Evolutionary conservation across 2,888 invertebrate species (phyloP).

Genomic region (Drosophila tripunctata): DNA sequence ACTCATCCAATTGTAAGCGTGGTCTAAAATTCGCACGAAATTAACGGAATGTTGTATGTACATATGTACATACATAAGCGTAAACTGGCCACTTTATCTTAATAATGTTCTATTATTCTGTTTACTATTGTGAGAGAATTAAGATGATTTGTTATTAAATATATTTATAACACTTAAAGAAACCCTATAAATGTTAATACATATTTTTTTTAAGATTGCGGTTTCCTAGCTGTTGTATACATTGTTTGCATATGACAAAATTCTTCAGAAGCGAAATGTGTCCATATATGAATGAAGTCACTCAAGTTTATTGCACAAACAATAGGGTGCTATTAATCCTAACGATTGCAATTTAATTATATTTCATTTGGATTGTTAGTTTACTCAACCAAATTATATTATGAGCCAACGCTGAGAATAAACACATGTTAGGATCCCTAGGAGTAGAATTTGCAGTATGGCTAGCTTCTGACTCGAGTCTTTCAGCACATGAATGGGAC

Average conservation of each 20-base stretch:
- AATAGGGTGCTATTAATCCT: neutral
- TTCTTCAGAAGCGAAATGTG: too few relatives aligned
- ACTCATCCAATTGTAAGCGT: slow-evolving; percentile 22
- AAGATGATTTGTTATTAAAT: neutral
- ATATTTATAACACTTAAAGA: too few relatives aligned
- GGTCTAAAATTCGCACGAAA: slow-evolving; percentile 20
- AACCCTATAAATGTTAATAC: too few relatives aligned
- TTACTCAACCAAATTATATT: slow-evolving; percentile 34
- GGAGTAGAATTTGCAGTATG: slow-evolving; percentile 3
- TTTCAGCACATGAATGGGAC: slow-evolving; percentile 2
- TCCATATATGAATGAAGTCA: too few relatives aligned
- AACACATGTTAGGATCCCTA: slow-evolving; percentile 30
- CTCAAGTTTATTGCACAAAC: neutral
- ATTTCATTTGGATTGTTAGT: slow-evolving; percentile 21
- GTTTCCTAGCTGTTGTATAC: too few relatives aligned
- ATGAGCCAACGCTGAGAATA: slow-evolving; percentile 36
- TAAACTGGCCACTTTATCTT: slow-evolving; percentile 14
- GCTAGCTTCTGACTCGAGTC: slow-evolving; percentile 18
- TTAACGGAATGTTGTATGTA: too few relatives aligned
- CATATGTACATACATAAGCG: too few relatives aligned
- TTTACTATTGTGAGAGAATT: neutral
- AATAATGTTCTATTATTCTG: slow-evolving; percentile 7
- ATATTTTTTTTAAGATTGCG: too few relatives aligned
- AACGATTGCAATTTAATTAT: slow-evolving; percentile 12
- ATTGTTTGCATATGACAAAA: too few relatives aligned